Conservation (phyloP, 2,888 invertebrate species). For the Folsomia candida region DNA sequence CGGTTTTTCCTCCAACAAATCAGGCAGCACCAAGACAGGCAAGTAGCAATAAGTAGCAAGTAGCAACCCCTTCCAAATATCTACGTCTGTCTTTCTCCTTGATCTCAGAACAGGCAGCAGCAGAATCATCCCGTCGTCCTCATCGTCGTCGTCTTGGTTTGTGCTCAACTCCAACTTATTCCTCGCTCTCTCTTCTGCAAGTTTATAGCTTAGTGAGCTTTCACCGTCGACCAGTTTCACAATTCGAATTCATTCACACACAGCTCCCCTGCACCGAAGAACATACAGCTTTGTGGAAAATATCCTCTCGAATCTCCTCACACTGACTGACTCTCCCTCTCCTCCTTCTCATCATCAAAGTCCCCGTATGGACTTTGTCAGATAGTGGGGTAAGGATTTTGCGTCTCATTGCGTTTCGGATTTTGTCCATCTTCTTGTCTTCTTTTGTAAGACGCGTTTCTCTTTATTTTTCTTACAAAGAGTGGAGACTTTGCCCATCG, state of each 20-base stretch:
- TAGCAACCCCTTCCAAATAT: no score
- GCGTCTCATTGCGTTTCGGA: background rate
- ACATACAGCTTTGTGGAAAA: background rate
- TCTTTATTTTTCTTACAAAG: no score
- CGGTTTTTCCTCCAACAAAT: no score
- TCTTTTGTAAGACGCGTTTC: no score
- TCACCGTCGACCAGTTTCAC: background rate
- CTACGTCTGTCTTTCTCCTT: no score
- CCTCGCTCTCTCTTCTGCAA: background rate
- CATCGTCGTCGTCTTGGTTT: background rate
- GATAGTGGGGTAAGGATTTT: background rate
- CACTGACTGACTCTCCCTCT: no score
- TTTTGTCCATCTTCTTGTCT: no score
- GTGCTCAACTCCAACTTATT: background rate
- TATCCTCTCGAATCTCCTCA: background rate
- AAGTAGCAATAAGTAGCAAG: background rate
- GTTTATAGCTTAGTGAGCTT: background rate
- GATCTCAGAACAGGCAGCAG: no score
- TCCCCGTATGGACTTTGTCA: background rate
- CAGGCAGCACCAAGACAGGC: no score
- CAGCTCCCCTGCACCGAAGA: background rate
- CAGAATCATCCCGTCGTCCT: no score
- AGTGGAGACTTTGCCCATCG: no score
- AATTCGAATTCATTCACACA: background rate
- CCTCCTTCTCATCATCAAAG: no score